Base-by-base conservation (phyloP, 1,140 invertebrate species). In the Adoxophyes honmai region DNA sequence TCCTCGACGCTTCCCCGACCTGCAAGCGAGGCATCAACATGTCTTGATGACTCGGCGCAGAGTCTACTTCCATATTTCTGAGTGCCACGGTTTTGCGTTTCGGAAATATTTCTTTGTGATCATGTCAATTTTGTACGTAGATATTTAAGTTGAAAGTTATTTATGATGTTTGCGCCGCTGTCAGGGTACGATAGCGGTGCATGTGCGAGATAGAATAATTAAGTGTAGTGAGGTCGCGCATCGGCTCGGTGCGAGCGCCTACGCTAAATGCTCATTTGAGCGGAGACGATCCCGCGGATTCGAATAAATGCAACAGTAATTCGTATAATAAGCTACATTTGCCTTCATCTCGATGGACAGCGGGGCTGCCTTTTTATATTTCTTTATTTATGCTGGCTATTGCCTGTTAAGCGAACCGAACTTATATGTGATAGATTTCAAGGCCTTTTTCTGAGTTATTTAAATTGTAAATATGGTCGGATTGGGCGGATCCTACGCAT, bases 401-500 rank as follows among this genome's bases (percentile, higher is more conserved):
- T 86, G 85, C 79, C 85, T 68, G 52, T 68, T 75, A 75, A 72
- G 68, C 66, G 74, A 79, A 74, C 64, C 64, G 64, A 78, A 81
- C 66, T 72, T 74, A 61, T 67, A 81, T 88, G 83, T 86, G 85
- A 88, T 88, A 88, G 70, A 71, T 66, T 71, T 69, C 73, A 78
- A 76, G 81, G 78, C 78, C 81, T 86, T 81, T 62, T 72, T 71
- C 77, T 74, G 67, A 75, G 34, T 51, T 52, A 68, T 79, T 77
- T 79, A 70, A 77, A 78, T 80, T 83, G 82, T 86, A 81, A 80
- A 81, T 86, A 88, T 84, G 83, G 86, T 88, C 78, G 69, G 78
- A 55, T 63, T 67, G 71, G 66, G 70, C 68, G 67, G 69, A 74
- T 63, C 72, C 67, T 75, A 66, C 68, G 44, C 66, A 60, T 66